Conservation (phyloP, 2,113 vertebrate species). For the Cheirogaleus medius region DNA sequence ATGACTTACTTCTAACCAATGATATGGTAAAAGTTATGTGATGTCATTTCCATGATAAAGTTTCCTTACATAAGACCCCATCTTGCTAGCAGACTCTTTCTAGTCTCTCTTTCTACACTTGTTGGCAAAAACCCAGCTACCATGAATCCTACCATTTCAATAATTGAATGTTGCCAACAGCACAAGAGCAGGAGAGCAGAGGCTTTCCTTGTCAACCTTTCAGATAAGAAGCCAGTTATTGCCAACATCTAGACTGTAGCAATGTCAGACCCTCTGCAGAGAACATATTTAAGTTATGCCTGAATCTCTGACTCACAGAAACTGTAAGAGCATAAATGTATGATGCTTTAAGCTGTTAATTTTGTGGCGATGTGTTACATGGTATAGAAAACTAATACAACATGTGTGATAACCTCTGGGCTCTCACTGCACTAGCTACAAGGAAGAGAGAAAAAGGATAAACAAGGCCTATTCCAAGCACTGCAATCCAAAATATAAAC, state of each 20-base stretch:
- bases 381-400: neutral
- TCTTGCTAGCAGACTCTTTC: neutral
- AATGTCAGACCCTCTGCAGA: neutral
- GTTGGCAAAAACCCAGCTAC: neutral
- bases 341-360: neutral
- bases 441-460: no score
- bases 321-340: neutral
- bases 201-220: neutral
- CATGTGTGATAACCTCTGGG: neutral
- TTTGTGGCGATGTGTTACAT: neutral
- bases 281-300: neutral
- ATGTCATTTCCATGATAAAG: neutral
- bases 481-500: no score
- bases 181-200: neutral
- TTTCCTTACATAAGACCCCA: neutral
- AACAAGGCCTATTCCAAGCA: no score
- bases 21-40: neutral
- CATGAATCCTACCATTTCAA: neutral
- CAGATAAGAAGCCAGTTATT: neutral
- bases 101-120: neutral
- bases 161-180: neutral
- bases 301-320: neutral
- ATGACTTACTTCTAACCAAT: neutral
- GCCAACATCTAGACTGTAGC: neutral
- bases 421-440: no score